These are phyloP conservation scores for Mallateleia sp. DNA, from an alignment of 2,888 invertebrate genomes.

Conservation along the genomic window DNA sequence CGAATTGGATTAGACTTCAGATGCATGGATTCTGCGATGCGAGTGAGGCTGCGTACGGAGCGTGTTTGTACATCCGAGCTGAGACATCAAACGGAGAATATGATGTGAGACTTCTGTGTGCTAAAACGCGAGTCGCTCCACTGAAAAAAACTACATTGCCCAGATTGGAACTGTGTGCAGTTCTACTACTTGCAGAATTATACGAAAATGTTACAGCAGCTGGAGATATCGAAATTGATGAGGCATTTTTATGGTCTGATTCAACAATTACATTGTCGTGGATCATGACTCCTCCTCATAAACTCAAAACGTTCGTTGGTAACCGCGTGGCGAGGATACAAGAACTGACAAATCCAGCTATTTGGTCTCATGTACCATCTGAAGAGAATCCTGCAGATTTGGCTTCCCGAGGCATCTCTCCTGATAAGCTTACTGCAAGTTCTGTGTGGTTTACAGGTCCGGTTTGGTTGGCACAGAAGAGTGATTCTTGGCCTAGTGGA, in stretches of 20 bases:
- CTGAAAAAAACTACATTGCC: constrained; percentile 10
- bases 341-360: neutral
- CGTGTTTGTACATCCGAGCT: neutral
- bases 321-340: constrained; percentile 8
- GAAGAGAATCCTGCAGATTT: constrained; percentile 1
- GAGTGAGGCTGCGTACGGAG: constrained; percentile 6
- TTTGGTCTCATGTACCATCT: constrained; percentile 1
- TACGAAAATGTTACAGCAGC: no score
- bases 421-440: neutral
- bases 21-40: constrained; percentile 15
- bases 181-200: neutral
- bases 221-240: no score
- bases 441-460: neutral
- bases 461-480: neutral
- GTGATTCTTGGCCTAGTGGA: neutral
- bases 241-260: neutral
- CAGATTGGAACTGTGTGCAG: constrained; percentile 15
- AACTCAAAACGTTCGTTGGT: neutral
- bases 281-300: neutral
- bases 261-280: neutral
- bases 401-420: neutral
- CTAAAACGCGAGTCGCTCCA: neutral
- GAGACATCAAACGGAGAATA: neutral
- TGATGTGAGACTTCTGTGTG: neutral
- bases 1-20: no score